Conservation (phyloP, 2,113 vertebrate species). For the Dromaius novaehollandiae region DNA sequence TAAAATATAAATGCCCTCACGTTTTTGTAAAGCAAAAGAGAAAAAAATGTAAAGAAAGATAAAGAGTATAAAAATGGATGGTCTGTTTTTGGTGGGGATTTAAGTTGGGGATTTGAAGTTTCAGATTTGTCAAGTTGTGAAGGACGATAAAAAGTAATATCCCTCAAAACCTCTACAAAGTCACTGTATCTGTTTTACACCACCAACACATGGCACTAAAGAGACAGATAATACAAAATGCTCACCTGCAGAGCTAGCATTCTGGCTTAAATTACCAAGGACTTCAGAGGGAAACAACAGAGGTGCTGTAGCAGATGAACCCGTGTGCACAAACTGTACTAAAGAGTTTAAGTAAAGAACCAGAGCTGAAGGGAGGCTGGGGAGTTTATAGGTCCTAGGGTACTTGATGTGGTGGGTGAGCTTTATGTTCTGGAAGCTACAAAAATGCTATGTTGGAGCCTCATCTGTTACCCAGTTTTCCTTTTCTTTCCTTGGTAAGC, state of each 20-base stretch:
- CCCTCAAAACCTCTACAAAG: neutral
- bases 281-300: neutral
- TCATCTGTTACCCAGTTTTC: neutral
- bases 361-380: neutral
- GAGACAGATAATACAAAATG: neutral
- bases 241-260: neutral
- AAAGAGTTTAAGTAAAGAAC: neutral
- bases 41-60: neutral
- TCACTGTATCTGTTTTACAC: neutral
- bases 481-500: neutral
- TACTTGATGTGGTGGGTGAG: fast-evolving
- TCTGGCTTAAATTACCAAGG: neutral
- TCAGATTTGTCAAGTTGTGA: neutral
- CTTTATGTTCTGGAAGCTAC: neutral
- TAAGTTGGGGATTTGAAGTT: neutral
- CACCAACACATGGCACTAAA: neutral
- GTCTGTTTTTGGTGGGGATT: neutral
- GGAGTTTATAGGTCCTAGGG: neutral
- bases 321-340: neutral
- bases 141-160: neutral
- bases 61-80: neutral
- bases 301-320: neutral
- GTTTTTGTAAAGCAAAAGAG: neutral
- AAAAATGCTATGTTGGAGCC: neutral
- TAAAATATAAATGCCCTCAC: neutral